These are phyloP conservation scores for Drosophila athabasca DNA, from an alignment of 1,140 invertebrate genomes.

Conservation along the genomic window DNA sequence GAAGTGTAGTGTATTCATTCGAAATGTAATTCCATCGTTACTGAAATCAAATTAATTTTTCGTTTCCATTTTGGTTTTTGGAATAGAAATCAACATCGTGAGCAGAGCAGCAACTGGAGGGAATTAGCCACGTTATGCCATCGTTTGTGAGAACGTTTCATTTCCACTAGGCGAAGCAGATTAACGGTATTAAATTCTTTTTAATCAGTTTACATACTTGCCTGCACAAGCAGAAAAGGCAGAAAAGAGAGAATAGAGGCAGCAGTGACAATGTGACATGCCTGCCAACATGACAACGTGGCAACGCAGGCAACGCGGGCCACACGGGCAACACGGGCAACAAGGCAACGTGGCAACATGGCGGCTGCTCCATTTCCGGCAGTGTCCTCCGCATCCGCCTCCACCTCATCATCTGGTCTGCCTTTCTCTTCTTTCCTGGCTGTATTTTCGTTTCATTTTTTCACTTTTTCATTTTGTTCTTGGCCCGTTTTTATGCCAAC, in stretches of 20 bases:
- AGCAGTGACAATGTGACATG: slow-evolving; percentile 9
- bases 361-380: slow-evolving; percentile 75
- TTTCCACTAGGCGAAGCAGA: slow-evolving; percentile 78
- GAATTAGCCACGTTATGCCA: slow-evolving; percentile 21
- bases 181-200: slow-evolving; percentile 80
- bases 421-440: slow-evolving; percentile 8
- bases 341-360: slow-evolving; percentile 69
- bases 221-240: slow-evolving; percentile 66
- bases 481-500: slow-evolving; percentile 47
- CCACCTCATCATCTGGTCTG: slow-evolving; percentile 11
- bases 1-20: too few relatives aligned
- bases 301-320: too few relatives aligned
- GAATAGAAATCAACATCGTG: too few relatives aligned
- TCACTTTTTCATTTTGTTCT: slow-evolving; percentile 30
- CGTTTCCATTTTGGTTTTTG: background rate
- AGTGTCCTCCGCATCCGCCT: slow-evolving; percentile 19
- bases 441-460: slow-evolving; percentile 26
- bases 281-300: slow-evolving; percentile 23
- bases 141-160: slow-evolving; percentile 49
- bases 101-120: background rate
- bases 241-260: slow-evolving; percentile 31
- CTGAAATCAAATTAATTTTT: background rate
- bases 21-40: too few relatives aligned
- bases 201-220: slow-evolving; percentile 81
- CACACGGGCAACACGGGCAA: slow-evolving; percentile 34